A percentile compares a stretch with the other conserved stretches of the same genome.
These are phyloP conservation scores for Chrysocyon brachyurus DNA, from an alignment of 2,797 vertebrate species.

Conservation along the genomic window DNA sequence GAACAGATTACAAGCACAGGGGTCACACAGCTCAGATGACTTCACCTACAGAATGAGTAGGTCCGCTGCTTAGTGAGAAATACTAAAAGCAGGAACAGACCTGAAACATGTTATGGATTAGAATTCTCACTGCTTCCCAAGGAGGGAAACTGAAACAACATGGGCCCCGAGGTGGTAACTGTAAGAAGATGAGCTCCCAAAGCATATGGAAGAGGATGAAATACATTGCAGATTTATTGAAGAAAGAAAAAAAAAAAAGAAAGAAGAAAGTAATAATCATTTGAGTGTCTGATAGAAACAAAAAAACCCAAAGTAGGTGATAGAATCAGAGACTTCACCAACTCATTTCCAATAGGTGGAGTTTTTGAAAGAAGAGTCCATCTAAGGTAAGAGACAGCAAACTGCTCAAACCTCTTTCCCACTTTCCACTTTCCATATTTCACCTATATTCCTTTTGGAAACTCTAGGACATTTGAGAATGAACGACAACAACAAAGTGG, in stretches of 20 bases:
- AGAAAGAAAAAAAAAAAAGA: background rate
- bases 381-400: background rate
- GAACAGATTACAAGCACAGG: background rate
- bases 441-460: background rate
- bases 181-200: background rate
- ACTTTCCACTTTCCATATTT: background rate
- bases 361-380: background rate
- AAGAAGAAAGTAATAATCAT: background rate
- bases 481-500: background rate
- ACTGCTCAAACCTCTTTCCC: background rate
- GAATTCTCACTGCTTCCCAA: background rate
- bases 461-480: background rate
- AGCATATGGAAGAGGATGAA: background rate
- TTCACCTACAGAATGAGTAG: background rate
- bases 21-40: background rate
- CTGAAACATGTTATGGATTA: background rate
- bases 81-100: background rate
- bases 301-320: background rate
- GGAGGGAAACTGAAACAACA: background rate
- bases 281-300: background rate
- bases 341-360: background rate
- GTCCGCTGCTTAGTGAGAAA: background rate
- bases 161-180: background rate
- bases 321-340: background rate
- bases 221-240: background rate